These are phyloP conservation scores for Drosophila busckii DNA, from an alignment of 1,140 invertebrate species.

Conservation along the genomic window DNA sequence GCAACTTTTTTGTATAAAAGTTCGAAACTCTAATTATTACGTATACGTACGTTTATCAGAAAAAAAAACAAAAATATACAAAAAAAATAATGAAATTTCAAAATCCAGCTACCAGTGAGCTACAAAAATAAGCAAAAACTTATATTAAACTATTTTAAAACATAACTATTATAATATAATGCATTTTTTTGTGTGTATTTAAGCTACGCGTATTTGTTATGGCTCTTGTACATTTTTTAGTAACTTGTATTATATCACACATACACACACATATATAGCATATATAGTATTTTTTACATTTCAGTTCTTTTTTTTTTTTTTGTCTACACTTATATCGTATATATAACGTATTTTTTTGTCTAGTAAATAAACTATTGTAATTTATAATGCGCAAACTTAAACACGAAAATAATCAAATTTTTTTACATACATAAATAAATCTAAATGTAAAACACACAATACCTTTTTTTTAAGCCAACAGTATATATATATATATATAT, in stretches of 20 bases:
- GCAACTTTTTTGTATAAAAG: slow-evolving; percentile 46
- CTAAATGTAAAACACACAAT: slow-evolving; percentile 66
- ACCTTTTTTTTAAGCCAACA: slow-evolving; percentile 59
- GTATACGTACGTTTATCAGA: slow-evolving; percentile 14
- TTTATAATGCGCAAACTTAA: slow-evolving; percentile 43
- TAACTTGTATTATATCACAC: no score
- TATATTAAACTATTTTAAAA: slow-evolving; percentile 40
- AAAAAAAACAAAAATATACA: slow-evolving; percentile 10
- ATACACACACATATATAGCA: no score
- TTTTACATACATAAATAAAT: slow-evolving; percentile 75
- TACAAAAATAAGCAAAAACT: slow-evolving; percentile 47
- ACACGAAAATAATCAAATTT: slow-evolving; percentile 68
- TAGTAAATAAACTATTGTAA: slow-evolving; percentile 69
- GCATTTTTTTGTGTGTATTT: no score
- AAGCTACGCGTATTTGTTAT: no score
- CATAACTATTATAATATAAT: slow-evolving; percentile 11
- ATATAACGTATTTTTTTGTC: slow-evolving; percentile 28
- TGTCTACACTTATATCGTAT: slow-evolving; percentile 1
- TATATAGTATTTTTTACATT: no score
- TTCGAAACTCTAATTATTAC: no score
- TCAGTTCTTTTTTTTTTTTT: slow-evolving; percentile 2
- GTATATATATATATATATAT: slow-evolving; percentile 18
- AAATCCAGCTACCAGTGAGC: slow-evolving; percentile 32
- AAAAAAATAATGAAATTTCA: slow-evolving; percentile 12
- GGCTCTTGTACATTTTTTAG: no score